A percentile compares a stretch with the other conserved stretches of the same genome.
phyloP scores from a whole-genome alignment of 2,113 vertebrate species.

The Regulus satrapa region DNA sequence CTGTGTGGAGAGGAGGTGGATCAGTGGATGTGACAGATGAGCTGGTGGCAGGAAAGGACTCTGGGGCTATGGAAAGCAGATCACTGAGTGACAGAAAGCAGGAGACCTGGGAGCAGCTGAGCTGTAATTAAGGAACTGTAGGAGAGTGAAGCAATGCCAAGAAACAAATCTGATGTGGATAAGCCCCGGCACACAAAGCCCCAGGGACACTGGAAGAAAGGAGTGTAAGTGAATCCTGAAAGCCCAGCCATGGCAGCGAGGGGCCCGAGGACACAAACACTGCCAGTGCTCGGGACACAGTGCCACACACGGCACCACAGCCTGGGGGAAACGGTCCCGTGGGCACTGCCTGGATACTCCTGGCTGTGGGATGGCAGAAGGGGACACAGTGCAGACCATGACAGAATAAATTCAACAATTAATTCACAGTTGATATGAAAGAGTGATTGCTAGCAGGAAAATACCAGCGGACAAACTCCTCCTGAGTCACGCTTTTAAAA shows the following conservation, averaged over 20 bases:
- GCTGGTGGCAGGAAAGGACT: neutral
- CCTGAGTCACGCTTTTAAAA: neutral
- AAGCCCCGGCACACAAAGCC: accelerated
- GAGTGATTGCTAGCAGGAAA: neutral
- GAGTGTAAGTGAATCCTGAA: accelerated
- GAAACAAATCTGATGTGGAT: neutral
- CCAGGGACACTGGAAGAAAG: neutral
- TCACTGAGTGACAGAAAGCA: neutral
- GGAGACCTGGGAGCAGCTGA: neutral
- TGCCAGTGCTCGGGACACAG: neutral
- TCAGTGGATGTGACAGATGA: accelerated
- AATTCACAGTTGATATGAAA: neutral
- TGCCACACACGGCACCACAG: accelerated
- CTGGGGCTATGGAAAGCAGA: neutral
- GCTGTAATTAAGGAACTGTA: neutral
- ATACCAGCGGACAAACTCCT: accelerated
- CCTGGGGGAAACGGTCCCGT: neutral
- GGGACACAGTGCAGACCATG: accelerated
- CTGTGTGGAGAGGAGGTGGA: neutral
- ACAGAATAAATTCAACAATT: neutral
- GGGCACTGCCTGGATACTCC: neutral
- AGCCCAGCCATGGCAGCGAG: neutral
- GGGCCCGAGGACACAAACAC: neutral
- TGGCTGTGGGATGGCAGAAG: accelerated
- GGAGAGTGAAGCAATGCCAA: neutral